phyloP scores from a whole-genome alignment of 1,140 invertebrate species.

The Stegodyphus dumicola region DNA sequence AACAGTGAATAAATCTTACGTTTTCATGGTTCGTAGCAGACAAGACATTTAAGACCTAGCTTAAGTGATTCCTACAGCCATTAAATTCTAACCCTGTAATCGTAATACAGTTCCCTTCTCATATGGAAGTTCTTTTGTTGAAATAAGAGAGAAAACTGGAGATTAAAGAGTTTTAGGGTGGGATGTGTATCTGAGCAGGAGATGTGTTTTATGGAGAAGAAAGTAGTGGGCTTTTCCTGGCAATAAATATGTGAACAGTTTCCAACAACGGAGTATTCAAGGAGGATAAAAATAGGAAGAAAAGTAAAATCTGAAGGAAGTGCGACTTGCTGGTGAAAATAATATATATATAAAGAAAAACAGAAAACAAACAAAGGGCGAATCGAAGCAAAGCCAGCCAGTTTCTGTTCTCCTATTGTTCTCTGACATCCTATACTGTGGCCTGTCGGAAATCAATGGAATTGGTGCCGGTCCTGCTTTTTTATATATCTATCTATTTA shows the following conservation, averaged over 20 bases:
- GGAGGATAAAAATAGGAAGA: constrained; percentile 33
- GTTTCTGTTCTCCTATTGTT: constrained; percentile 46
- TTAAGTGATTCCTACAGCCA: constrained; percentile 13
- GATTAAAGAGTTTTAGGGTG: constrained; percentile 11
- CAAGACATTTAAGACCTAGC: not conserved
- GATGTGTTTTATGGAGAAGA: constrained; percentile 29
- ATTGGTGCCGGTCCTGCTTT: constrained; percentile 16
- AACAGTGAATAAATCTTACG: constrained; percentile 1
- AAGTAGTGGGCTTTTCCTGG: constrained; percentile 22
- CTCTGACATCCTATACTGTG: constrained; percentile 53
- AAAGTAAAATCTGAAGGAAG: constrained; percentile 26
- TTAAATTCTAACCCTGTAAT: constrained; percentile 1
- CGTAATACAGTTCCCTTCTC: not conserved
- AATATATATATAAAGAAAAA: constrained; percentile 17
- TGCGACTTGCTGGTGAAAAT: constrained; percentile 16
- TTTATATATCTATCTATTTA: constrained; percentile 35
- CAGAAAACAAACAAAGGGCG: constrained; percentile 14
- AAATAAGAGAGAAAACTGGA: constrained; percentile 12
- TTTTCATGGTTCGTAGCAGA: constrained; percentile 6
- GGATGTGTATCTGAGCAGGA: not conserved
- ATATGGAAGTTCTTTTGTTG: not conserved
- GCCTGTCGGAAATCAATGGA: constrained; percentile 44
- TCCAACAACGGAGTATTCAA: constrained; percentile 36
- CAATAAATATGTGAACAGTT: constrained; percentile 50
- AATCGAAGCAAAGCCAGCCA: constrained; percentile 41